phyloP scores from a whole-genome alignment of 1,140 invertebrate species.

The Platorchestia sp. region DNA sequence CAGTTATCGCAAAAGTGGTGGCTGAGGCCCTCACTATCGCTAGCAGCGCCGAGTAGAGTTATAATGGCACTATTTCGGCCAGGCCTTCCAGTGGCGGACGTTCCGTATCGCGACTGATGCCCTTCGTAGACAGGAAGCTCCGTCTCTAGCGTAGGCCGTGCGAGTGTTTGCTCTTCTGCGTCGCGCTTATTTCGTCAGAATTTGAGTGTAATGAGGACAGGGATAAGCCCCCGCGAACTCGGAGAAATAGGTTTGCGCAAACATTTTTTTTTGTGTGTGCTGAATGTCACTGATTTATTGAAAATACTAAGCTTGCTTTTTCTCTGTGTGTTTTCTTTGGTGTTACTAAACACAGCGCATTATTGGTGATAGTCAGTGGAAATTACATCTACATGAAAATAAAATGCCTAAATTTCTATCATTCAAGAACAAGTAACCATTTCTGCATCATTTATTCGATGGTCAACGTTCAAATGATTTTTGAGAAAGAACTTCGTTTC shows the following conservation, averaged over 20 bases:
- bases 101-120: neutral
- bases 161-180: neutral
- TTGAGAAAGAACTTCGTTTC: neutral
- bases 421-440: neutral
- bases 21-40: conserved; percentile 29
- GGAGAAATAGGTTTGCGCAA: neutral
- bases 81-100: neutral
- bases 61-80: conserved; percentile 20
- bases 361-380: neutral
- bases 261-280: neutral
- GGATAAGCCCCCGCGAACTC: neutral
- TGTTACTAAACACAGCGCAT: neutral
- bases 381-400: neutral
- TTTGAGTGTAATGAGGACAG: neutral
- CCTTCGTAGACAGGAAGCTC: neutral
- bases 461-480: neutral
- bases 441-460: too few species aligned
- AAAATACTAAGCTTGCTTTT: neutral
- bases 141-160: neutral
- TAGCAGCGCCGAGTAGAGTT: neutral
- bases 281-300: neutral
- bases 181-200: neutral
- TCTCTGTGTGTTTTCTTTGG: neutral
- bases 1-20: conserved; percentile 48
- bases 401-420: neutral